Percentiles rank a stretch among this genome's conserved stretches.
Conservation (phyloP, 2,797 vertebrate genomes). For the Limosa lapponica region DNA sequence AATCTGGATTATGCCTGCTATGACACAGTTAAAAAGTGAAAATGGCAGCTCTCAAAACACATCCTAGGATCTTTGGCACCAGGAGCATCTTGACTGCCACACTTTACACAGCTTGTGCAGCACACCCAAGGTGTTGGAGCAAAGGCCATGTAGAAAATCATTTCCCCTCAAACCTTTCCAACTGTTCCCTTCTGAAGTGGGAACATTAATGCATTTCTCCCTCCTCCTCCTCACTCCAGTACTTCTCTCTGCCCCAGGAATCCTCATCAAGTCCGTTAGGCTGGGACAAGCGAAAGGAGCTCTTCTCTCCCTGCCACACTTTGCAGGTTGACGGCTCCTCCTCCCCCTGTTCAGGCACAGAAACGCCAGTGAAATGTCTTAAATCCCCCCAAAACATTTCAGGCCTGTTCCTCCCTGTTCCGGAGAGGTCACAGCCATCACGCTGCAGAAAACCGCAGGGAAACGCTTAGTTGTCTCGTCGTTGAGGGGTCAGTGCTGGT, state of each 20-base stretch:
- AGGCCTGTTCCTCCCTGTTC: neutral
- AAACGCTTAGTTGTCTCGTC: accelerated
- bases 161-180: neutral
- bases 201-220: neutral
- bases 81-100: neutral
- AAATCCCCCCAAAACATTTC: neutral
- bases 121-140: neutral
- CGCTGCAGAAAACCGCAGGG: neutral
- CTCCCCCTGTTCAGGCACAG: neutral
- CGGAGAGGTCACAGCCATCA: neutral
- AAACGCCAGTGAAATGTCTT: accelerated
- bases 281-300: neutral
- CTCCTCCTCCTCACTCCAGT: neutral
- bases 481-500: neutral
- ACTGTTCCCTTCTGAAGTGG: neutral
- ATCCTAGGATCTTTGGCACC: neutral
- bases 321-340: neutral
- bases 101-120: neutral
- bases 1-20: neutral
- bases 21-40: neutral
- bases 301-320: accelerated
- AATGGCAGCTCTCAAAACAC: neutral
- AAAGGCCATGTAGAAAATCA: neutral
- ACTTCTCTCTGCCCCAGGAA: neutral
- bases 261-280: neutral